phyloP scores from a whole-genome alignment of 2,888 invertebrate species.

The Alloscopus bannaensis region DNA sequence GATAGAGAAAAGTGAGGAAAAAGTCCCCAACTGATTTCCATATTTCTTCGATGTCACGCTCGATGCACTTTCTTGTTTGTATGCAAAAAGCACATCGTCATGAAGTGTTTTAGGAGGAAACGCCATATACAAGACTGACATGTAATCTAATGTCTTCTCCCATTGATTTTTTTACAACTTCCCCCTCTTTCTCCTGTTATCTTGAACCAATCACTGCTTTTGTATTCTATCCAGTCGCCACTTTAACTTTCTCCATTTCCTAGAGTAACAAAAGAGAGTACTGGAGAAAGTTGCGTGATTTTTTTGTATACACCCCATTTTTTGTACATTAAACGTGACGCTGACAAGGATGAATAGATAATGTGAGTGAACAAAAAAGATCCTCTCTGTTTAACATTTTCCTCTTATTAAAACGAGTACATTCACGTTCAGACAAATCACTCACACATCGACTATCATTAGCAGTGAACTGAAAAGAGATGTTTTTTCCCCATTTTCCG shows the following conservation, averaged over 20 bases:
- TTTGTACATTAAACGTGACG: conserved; percentile 21
- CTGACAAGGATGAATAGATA: conserved; percentile 31
- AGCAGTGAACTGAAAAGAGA: neutral
- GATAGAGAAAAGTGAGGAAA: neutral
- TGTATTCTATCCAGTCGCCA: neutral
- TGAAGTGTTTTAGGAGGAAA: conserved; percentile 49
- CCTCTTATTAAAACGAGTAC: no score
- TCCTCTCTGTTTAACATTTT: neutral
- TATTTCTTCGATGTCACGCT: conserved; percentile 51
- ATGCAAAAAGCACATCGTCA: conserved; percentile 52
- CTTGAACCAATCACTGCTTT: conserved; percentile 25
- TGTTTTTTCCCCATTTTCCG: no score
- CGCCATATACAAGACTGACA: conserved; percentile 50
- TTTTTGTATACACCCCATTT: neutral
- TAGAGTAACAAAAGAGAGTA: neutral
- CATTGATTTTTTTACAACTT: conserved; percentile 32
- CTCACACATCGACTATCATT: conserved; percentile 3
- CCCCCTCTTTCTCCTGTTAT: neutral
- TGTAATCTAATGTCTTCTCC: conserved; percentile 50
- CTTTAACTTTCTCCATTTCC: neutral
- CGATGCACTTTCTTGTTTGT: conserved; percentile 43
- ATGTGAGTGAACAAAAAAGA: neutral
- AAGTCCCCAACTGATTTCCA: conserved; percentile 36
- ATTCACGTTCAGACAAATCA: neutral
- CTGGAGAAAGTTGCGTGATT: neutral